Conservation (phyloP, 2,888 invertebrate genomes). For the Serrognathus titanus region DNA sequence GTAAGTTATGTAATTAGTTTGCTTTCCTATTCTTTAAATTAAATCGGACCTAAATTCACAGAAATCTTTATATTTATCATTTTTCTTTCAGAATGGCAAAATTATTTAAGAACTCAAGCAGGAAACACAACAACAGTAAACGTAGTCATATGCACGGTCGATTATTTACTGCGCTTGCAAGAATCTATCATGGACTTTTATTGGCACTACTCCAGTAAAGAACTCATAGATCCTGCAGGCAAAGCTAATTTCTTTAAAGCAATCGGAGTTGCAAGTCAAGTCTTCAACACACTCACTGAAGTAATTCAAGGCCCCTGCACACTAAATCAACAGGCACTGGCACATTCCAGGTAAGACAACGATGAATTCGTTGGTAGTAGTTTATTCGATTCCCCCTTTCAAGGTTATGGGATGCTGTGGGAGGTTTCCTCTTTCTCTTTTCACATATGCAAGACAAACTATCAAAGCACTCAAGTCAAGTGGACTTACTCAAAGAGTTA, state of each 20-base stretch:
- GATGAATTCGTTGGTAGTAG: neutral
- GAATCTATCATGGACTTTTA: conserved; percentile 99
- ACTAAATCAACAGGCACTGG: conserved; percentile 97
- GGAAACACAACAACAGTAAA: conserved; percentile 99
- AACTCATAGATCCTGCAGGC: conserved; percentile 93
- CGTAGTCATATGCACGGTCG: conserved; percentile 98
- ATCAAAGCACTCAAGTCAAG: conserved; percentile 96
- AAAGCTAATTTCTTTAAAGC: conserved; percentile 99
- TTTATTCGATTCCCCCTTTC: conserved; percentile 9
- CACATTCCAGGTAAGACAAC: conserved; percentile 76
- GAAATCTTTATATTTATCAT: neutral
- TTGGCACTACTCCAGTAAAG: conserved; percentile 99
- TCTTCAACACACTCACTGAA: conserved; percentile 98
- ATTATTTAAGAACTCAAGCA: conserved; percentile 97
- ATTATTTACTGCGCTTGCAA: conserved; percentile 92
- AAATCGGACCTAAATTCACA: neutral
- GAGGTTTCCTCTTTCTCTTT: conserved; percentile 98
- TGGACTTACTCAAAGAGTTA: conserved; percentile 94
- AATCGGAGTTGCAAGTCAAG: conserved; percentile 96
- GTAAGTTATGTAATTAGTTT: conserved; percentile 53
- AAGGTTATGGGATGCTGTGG: conserved; percentile 99
- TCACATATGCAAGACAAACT: conserved; percentile 99
- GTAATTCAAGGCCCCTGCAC: conserved; percentile 98
- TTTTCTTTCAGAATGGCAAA: conserved; percentile 87
- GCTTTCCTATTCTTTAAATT: neutral